phyloP scores from a whole-genome alignment of 2,888 invertebrate genomes.

The Microctonus aethiopoides region DNA sequence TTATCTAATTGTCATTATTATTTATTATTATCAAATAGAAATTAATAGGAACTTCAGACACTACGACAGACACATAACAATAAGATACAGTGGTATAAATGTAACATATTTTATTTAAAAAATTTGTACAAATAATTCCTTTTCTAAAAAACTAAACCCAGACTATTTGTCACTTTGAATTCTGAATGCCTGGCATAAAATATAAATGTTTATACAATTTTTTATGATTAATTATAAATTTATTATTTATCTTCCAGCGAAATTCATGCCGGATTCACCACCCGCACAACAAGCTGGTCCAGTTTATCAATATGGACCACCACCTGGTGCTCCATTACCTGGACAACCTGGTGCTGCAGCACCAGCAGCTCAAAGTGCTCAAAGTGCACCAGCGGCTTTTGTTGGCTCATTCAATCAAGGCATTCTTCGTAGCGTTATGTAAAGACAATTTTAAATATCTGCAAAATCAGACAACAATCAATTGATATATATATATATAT shows the following conservation, averaged over 20 bases:
- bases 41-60: background rate
- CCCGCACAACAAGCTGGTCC: constrained; percentile 52
- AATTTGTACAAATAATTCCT: background rate
- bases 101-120: background rate
- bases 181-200: constrained; percentile 3
- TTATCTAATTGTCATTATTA: too few species aligned
- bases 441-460: constrained; percentile 31
- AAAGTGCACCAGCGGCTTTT: constrained; percentile 48
- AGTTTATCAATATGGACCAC: constrained; percentile 51
- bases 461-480: background rate
- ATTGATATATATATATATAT: background rate
- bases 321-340: constrained; percentile 35
- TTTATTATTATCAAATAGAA: too few species aligned
- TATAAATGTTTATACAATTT: background rate
- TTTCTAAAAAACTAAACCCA: too few species aligned
- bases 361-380: constrained; percentile 43
- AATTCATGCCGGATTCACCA: constrained; percentile 63
- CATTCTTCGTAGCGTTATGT: constrained; percentile 41
- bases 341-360: constrained; percentile 41
- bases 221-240: background rate
- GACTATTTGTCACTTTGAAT: background rate
- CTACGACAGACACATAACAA: constrained; percentile 36
- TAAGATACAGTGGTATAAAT: background rate
- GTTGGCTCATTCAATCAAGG: constrained; percentile 44
- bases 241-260: constrained; percentile 51